A percentile compares a stretch with the other conserved stretches of the same genome.
Conservation (phyloP, 1,140 invertebrate species). For the Trachymyrmex cornetzi region DNA sequence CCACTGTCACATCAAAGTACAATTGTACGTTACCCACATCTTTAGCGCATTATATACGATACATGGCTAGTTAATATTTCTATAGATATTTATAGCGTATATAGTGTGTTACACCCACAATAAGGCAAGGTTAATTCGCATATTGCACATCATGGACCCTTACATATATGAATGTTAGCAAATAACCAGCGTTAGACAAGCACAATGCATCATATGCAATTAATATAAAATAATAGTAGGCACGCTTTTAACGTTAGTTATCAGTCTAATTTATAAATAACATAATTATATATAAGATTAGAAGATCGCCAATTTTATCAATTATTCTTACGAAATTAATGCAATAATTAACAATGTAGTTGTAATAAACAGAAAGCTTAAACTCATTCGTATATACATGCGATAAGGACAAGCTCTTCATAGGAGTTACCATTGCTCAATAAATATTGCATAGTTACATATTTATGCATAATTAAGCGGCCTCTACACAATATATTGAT, state of each 20-base stretch:
- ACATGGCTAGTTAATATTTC: constrained; percentile 19
- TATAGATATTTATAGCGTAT: constrained; percentile 33
- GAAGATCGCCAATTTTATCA: neutral
- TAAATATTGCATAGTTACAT: constrained; percentile 34
- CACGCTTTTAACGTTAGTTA: constrained; percentile 32
- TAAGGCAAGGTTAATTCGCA: constrained; percentile 66
- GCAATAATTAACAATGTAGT: constrained; percentile 13
- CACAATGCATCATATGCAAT: constrained; percentile 32
- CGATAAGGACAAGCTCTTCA: constrained; percentile 14
- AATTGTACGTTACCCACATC: neutral
- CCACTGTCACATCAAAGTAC: neutral
- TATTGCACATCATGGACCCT: constrained; percentile 58
- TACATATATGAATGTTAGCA: constrained; percentile 59
- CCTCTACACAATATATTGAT: neutral
- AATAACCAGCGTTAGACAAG: constrained; percentile 62
- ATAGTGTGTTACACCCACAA: constrained; percentile 58
- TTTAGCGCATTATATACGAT: constrained; percentile 23
- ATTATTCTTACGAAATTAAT: neutral
- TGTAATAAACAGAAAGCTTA: neutral
- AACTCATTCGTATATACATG: constrained; percentile 22
- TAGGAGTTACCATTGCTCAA: neutral
- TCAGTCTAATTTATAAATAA: constrained; percentile 19
- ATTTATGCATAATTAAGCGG: neutral
- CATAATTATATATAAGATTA: constrained; percentile 18
- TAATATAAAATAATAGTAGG: constrained; percentile 23